phyloP scores from a whole-genome alignment of 2,113 vertebrate genomes.

The Eurystomus gularis region DNA sequence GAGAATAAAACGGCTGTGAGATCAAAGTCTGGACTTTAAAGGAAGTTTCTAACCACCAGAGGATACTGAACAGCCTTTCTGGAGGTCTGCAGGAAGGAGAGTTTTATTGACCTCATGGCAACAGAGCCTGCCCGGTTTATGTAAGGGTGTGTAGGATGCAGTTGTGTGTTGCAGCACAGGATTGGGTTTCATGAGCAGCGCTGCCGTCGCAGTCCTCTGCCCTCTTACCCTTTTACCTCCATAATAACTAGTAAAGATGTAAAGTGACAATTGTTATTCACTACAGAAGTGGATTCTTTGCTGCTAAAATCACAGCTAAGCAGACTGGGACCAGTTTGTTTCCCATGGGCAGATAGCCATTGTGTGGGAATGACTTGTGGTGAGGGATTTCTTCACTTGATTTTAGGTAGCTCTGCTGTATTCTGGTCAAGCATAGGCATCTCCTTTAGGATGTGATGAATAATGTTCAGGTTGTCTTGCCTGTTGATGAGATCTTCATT shows the following conservation, averaged over 20 bases:
- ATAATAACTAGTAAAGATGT: rapidly evolving
- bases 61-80: background rate
- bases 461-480: background rate
- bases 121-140: background rate
- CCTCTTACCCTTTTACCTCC: background rate
- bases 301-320: background rate
- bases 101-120: background rate
- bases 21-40: background rate
- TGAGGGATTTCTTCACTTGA: background rate
- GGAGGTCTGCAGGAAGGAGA: background rate
- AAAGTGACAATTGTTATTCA: background rate
- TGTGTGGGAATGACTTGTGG: background rate
- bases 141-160: background rate
- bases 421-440: background rate
- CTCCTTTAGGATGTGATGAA: background rate
- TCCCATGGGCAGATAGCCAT: rapidly evolving
- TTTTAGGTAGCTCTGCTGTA: background rate
- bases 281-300: background rate
- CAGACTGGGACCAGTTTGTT: background rate
- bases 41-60: background rate
- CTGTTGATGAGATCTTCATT: background rate
- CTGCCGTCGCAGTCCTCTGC: background rate
- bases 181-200: background rate
- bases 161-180: background rate
- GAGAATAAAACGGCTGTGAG: background rate